Evolutionary conservation across 2,888 invertebrate species (phyloP).

Genomic region (Drosophila pullipes): DNA sequence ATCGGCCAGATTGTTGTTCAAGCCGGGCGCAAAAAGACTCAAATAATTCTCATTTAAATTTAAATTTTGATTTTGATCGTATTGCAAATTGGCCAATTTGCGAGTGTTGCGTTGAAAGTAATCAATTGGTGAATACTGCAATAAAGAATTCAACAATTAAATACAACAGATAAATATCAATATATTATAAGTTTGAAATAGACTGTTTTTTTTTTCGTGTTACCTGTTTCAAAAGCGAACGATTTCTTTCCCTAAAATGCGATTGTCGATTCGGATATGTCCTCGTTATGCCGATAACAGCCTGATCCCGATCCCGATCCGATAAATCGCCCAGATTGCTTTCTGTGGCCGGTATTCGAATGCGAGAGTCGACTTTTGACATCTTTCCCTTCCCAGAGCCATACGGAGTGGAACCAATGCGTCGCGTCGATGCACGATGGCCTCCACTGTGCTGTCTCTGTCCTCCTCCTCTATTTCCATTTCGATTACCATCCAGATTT

Average conservation of each 20-base stretch:
- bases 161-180: background rate
- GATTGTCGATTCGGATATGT: slow-evolving; percentile 77
- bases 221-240: slow-evolving; percentile 82
- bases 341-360: slow-evolving; percentile 39
- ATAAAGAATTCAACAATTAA: background rate
- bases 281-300: slow-evolving; percentile 61
- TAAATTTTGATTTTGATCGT: background rate
- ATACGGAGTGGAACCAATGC: slow-evolving; percentile 35
- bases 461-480: slow-evolving; percentile 15
- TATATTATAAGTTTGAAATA: background rate
- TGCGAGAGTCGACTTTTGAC: slow-evolving; percentile 24
- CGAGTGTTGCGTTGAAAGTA: slow-evolving; percentile 51
- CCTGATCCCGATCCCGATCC: slow-evolving; percentile 38
- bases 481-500: slow-evolving; percentile 24
- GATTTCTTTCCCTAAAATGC: slow-evolving; percentile 83
- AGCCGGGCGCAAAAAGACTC: slow-evolving; percentile 5
- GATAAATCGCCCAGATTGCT: slow-evolving; percentile 21
- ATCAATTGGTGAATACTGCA: slow-evolving; percentile 40
- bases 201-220: background rate
- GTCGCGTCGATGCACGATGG: slow-evolving; percentile 41
- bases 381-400: slow-evolving; percentile 21
- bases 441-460: slow-evolving; percentile 6
- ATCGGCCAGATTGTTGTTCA: slow-evolving; percentile 2
- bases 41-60: slow-evolving; percentile 14
- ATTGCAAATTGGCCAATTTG: slow-evolving; percentile 19